phyloP scores from a whole-genome alignment of 2,797 vertebrate genomes.

The Thalassophryne amazonica region DNA sequence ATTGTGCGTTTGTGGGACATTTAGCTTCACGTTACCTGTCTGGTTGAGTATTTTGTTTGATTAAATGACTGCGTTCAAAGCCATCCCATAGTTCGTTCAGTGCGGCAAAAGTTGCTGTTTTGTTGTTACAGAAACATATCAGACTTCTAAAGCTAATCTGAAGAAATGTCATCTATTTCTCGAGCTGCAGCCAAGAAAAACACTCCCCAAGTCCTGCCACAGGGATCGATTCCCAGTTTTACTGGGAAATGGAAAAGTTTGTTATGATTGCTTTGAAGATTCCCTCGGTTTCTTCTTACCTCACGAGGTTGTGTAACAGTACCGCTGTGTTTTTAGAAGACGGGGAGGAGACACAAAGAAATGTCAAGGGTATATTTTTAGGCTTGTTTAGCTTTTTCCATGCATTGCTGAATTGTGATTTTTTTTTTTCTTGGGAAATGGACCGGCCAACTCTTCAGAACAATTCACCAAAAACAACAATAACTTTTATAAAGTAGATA shows the following conservation, averaged over 20 bases:
- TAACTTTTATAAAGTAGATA: no score
- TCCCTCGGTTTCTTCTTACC: constrained; percentile 70
- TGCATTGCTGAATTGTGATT: constrained; percentile 4
- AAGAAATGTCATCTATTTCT: constrained; percentile 71
- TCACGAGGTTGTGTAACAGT: constrained; percentile 51
- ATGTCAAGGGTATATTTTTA: constrained; percentile 48
- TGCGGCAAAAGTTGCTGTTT: constrained; percentile 35
- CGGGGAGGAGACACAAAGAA: constrained; percentile 32
- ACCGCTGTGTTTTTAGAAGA: constrained; percentile 52
- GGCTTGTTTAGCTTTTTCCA: constrained; percentile 26
- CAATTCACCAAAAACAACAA: no score
- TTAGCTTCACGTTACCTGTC: background rate
- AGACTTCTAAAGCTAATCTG: constrained; percentile 57
- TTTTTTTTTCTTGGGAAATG: background rate
- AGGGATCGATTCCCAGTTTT: constrained; percentile 69
- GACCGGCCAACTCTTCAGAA: no score
- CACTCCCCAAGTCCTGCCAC: constrained; percentile 58
- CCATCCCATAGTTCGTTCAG: constrained; percentile 24
- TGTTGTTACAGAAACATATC: constrained; percentile 58
- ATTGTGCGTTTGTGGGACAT: background rate
- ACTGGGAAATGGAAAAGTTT: constrained; percentile 73
- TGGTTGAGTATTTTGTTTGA: background rate
- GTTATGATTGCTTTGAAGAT: constrained; percentile 78
- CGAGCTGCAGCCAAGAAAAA: constrained; percentile 72
- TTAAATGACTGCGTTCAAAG: constrained; percentile 7